These are phyloP conservation scores for Stichodactyla helianthus DNA, from an alignment of 64 coral and sea anemone species.

Conservation along the genomic window DNA sequence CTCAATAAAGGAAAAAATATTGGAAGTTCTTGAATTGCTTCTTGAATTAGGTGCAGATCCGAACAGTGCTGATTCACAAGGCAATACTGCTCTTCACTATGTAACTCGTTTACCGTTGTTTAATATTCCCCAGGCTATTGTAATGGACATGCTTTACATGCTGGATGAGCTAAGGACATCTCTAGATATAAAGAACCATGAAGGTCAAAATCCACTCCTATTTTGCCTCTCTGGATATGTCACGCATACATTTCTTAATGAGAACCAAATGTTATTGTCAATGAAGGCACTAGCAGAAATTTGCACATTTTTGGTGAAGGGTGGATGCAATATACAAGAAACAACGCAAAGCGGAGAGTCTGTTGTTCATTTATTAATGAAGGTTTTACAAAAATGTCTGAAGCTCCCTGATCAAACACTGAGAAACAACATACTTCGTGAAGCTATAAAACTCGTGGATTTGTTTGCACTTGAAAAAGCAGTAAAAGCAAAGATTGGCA, in stretches of 20 bases:
- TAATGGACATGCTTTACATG: neutral
- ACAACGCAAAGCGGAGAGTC: neutral
- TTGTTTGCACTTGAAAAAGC: neutral
- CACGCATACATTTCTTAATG: neutral
- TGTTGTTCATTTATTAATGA: neutral
- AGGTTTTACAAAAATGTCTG: neutral
- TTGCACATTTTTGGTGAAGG: neutral
- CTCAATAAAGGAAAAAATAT: neutral
- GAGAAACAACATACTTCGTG: neutral
- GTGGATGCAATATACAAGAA: neutral
- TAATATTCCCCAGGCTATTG: neutral
- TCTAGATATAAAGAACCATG: neutral
- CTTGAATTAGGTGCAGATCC: neutral
- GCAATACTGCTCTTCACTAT: slow-evolving; percentile 7
- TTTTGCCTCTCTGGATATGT: neutral
- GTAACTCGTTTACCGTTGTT: neutral
- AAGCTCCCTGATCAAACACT: neutral
- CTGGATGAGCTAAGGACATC: neutral
- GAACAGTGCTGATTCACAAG: slow-evolving; percentile 1
- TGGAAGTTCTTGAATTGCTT: neutral
- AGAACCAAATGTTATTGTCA: neutral
- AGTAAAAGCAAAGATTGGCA: neutral
- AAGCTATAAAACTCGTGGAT: neutral
- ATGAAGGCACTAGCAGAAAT: neutral
- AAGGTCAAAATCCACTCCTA: neutral